Evolutionary conservation across 2,797 vertebrate genomes (phyloP), one percentile per base, ranked within the genome.

Genomic region (Pseudotriccus pelzelni): DNA sequence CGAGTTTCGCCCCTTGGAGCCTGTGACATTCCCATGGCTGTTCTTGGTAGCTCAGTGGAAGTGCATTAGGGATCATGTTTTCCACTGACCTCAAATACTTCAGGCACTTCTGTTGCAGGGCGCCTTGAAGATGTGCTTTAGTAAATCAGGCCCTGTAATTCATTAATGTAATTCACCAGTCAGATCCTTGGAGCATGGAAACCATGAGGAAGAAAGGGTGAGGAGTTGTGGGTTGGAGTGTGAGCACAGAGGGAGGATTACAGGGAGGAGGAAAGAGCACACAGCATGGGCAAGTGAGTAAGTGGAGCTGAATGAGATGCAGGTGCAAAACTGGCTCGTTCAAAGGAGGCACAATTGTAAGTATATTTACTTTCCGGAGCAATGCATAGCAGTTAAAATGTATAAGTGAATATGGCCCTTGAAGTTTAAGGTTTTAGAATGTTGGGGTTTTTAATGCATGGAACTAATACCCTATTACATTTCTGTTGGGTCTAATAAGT

Each of bases 1-100:
- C 30, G 3, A 3, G 10, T 27, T 44, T 58, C 1, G 2, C 53
- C 28, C 22, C 32, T 81, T 34, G 15, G 53, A 34, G 49, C 43
- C 21, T 6, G 3, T 27, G 24, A 43, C 32, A 2, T 47, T 64
- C 20, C 34, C 7, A 0, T 24, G 73, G 46, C 53, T 70, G 13
- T 44, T 73, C n/a, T 37, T 0, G 0, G 17, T n/a, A 3, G 10
- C 39, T 84, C 12, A 3, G 1, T 12, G 5, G n/a, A 16, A 81
- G 24, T 36, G 59, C n/a, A 21, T 39, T 27, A 60, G 34, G 32
- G 64, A 55, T 67, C 22, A 1, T 34, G 7, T 69, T 93, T 88
- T 91, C 85, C 79, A 43, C 59, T 69, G 63, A 27, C 17, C 24
- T 84, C 46, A 44, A 15, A 37, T 23, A 24, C n/a, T 46, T 46